Conservation (phyloP, 2,888 invertebrate species). For the Acronicta alni region DNA sequence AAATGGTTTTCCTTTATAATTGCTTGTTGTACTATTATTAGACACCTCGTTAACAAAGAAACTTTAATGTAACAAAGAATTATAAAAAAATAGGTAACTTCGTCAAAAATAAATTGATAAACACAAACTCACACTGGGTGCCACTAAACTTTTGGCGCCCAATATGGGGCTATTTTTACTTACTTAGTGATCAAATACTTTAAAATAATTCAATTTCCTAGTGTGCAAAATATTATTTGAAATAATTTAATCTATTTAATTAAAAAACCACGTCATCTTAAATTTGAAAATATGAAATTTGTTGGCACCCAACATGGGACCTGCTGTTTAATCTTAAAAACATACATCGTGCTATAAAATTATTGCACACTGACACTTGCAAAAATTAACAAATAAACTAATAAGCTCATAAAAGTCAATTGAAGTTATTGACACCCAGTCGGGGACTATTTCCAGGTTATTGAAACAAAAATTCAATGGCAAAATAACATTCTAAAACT, state of each 20-base stretch:
- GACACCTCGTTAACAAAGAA: neutral
- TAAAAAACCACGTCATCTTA: no score
- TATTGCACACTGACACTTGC: no score
- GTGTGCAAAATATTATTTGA: no score
- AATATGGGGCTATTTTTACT: neutral
- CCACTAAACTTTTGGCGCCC: slow-evolving; percentile 25
- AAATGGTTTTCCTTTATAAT: neutral
- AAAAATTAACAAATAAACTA: neutral
- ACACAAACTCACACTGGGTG: slow-evolving; percentile 19
- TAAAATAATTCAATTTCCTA: no score
- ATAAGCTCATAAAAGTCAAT: neutral
- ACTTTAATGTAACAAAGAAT: no score
- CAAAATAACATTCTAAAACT: slow-evolving; percentile 5
- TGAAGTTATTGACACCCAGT: neutral
- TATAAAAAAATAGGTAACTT: no score
- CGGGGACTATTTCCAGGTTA: neutral
- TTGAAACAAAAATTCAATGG: neutral
- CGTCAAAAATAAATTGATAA: neutral
- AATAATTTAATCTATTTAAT: no score
- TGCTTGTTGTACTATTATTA: neutral
- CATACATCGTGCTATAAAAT: neutral
- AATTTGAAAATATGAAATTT: neutral
- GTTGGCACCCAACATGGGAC: neutral
- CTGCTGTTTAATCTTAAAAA: neutral
- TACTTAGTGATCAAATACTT: no score